A percentile compares a stretch with the other conserved stretches of the same genome.
phyloP scores from a whole-genome alignment of 2,797 vertebrate species.

The Mormyrus proboscirostris region DNA sequence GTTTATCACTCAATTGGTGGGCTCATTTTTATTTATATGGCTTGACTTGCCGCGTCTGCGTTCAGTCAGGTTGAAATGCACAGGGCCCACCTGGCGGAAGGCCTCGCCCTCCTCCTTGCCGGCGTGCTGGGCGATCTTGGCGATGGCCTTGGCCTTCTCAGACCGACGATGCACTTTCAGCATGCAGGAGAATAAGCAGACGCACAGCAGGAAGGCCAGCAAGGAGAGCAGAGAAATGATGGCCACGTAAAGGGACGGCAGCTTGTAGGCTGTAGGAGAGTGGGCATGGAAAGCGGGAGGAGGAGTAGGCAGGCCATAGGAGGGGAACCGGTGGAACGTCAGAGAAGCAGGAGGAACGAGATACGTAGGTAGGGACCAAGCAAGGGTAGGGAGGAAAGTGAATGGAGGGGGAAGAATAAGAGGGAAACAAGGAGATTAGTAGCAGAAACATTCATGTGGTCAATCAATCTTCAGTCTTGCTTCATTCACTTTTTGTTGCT shows the following conservation, averaged over 20 bases:
- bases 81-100: conserved; percentile 62
- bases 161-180: conserved; percentile 67
- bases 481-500: conserved; percentile 30
- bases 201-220: conserved; percentile 64
- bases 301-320: not conserved
- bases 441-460: not conserved
- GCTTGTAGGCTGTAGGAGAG: conserved; percentile 50
- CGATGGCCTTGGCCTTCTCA: conserved; percentile 57
- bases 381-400: not conserved
- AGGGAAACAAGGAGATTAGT: not conserved
- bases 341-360: not conserved
- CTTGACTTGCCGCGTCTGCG: not conserved
- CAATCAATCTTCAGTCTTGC: not conserved
- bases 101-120: conserved; percentile 66
- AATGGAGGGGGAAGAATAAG: not conserved
- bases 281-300: conserved; percentile 5
- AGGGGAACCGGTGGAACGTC: not conserved
- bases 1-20: not conserved
- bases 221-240: conserved; percentile 64
- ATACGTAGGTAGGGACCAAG: not conserved
- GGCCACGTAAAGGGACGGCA: conserved; percentile 60
- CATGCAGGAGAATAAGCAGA: conserved; percentile 67
- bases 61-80: not conserved
- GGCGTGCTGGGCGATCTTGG: conserved; percentile 62
- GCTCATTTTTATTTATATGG: not conserved